Conservation (phyloP, 2,888 invertebrate species). For the Gibbula magus region DNA sequence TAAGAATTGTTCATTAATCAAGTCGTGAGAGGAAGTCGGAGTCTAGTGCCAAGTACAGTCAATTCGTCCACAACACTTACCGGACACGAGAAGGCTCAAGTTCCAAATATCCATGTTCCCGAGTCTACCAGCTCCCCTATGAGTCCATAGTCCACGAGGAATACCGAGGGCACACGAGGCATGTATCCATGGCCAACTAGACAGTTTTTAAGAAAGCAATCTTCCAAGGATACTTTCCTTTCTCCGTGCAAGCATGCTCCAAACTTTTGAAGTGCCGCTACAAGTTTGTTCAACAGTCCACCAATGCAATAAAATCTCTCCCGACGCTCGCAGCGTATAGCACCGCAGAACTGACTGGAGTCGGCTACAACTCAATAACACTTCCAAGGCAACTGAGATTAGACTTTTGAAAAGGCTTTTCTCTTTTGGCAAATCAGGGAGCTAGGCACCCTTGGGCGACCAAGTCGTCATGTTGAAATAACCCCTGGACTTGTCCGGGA, state of each 20-base stretch:
- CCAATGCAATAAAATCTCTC: constrained; percentile 16
- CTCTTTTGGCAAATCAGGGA: constrained; percentile 18
- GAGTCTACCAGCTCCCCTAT: not conserved
- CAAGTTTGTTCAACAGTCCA: constrained; percentile 10
- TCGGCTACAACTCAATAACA: not conserved
- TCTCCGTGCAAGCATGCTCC: constrained; percentile 2
- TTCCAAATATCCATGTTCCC: constrained; percentile 8
- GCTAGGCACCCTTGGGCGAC: constrained; percentile 20
- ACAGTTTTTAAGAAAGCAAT: not conserved
- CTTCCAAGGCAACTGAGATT: constrained; percentile 15
- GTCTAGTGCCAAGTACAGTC: no score
- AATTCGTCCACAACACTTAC: not conserved
- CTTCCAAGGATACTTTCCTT: not conserved
- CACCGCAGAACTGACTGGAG: not conserved
- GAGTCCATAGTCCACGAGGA: not conserved
- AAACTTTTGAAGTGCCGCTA: constrained; percentile 19
- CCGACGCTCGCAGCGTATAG: not conserved
- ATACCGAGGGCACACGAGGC: not conserved
- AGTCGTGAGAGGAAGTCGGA: no score
- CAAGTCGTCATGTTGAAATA: constrained; percentile 12
- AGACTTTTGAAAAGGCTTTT: constrained; percentile 15
- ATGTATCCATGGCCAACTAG: not conserved
- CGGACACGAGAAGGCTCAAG: not conserved
- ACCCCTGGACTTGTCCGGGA: not conserved
- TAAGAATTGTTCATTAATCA: no score